phyloP scores from a whole-genome alignment of 2,797 vertebrate species.

The Mormyrus hasselquistii region DNA sequence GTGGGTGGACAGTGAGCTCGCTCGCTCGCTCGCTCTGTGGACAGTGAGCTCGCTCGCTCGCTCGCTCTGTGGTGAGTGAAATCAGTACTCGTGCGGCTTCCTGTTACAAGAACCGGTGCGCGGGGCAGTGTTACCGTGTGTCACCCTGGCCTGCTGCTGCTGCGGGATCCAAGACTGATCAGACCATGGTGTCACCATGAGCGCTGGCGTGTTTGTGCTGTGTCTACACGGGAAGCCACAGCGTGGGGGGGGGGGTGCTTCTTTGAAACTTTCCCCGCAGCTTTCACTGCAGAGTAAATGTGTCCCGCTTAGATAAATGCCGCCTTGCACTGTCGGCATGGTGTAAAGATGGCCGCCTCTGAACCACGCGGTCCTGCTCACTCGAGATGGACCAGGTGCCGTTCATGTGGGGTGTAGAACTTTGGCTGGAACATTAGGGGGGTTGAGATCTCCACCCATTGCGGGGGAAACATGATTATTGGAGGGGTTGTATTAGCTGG shows the following conservation, averaged over 20 bases:
- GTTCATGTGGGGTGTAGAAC: neutral
- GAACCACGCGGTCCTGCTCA: neutral
- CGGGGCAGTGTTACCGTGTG: neutral
- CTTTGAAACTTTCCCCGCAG: neutral
- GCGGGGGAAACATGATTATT: too few relatives aligned
- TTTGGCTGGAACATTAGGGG: too few relatives aligned
- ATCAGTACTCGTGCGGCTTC: neutral
- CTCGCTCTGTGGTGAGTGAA: neutral
- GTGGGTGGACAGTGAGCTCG: neutral
- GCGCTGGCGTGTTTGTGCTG: neutral
- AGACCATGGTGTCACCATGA: neutral
- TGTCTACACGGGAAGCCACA: neutral
- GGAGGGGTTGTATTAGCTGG: too few relatives aligned
- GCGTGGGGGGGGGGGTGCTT: neutral
- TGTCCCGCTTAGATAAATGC: neutral
- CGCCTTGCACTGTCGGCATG: neutral
- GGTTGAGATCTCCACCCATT: too few relatives aligned
- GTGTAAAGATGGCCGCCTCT: neutral
- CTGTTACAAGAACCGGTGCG: slow-evolving; percentile 9
- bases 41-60: too few relatives aligned
- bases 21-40: neutral
- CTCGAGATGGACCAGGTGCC: neutral
- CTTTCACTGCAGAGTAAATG: neutral
- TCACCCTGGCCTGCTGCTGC: neutral
- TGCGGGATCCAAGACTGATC: neutral